Conservation (phyloP, 2,888 invertebrate genomes). For the Crematogaster levior region DNA sequence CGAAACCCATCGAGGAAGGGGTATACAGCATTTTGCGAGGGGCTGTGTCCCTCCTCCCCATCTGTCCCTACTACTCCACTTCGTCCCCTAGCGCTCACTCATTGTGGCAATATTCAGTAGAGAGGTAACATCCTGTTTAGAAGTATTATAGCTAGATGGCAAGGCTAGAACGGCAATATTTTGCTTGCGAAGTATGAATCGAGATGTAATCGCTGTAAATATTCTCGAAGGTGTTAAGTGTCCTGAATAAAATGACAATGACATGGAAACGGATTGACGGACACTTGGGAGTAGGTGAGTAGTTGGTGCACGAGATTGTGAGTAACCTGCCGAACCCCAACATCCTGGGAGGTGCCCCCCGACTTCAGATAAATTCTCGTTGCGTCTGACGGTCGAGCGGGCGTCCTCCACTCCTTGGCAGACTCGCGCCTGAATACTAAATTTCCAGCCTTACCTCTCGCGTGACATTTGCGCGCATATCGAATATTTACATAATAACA, state of each 20-base stretch:
- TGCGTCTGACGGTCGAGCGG: background rate
- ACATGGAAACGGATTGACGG: conserved; percentile 78
- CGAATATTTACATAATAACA: background rate
- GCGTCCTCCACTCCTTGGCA: background rate
- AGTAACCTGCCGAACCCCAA: conserved; percentile 65
- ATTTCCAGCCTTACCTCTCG: background rate
- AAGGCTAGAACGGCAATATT: conserved; percentile 74
- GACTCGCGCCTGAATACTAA: background rate
- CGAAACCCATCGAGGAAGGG: background rate
- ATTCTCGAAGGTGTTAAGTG: conserved; percentile 58
- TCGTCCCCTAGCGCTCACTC: conserved; percentile 35
- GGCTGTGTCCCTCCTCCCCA: background rate
- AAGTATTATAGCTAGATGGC: conserved; percentile 74
- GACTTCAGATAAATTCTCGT: conserved; percentile 61
- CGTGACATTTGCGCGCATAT: conserved; percentile 7
- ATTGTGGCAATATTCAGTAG: conserved; percentile 54
- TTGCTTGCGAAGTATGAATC: conserved; percentile 68
- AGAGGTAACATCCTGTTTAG: conserved; percentile 72
- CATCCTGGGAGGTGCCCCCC: conserved; percentile 82
- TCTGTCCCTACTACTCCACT: background rate
- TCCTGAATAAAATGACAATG: conserved; percentile 71
- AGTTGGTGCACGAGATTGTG: conserved; percentile 50
- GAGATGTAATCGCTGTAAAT: conserved; percentile 77
- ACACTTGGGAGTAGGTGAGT: conserved; percentile 79
- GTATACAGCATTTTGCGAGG: background rate